These are phyloP conservation scores for Chaetura pelagica DNA, from an alignment of 2,113 vertebrate genomes.

Conservation along the genomic window DNA sequence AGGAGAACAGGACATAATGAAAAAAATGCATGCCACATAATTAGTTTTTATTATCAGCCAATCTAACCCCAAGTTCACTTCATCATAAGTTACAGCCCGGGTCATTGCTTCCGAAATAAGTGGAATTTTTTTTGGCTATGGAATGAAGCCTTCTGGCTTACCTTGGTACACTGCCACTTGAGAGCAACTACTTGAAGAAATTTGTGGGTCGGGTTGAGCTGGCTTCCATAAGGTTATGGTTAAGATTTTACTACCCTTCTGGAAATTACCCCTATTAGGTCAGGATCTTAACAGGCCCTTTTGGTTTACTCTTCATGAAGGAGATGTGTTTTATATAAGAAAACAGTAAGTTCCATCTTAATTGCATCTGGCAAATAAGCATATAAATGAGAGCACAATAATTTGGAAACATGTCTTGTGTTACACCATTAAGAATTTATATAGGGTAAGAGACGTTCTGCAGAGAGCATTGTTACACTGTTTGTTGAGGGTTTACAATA, in stretches of 20 bases:
- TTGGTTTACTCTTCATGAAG: not conserved
- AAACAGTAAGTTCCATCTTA: not conserved
- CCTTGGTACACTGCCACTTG: not conserved
- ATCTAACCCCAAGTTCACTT: not conserved
- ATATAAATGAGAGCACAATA: not conserved
- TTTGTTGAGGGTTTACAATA: not conserved
- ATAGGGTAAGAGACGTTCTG: not conserved
- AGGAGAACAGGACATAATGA: not conserved
- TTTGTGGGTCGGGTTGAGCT: not conserved
- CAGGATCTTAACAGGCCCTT: not conserved
- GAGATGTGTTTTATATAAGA: not conserved
- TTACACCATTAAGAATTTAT: not conserved
- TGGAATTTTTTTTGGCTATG: not conserved
- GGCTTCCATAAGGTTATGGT: not conserved
- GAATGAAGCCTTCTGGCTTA: not conserved
- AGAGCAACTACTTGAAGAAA: not conserved
- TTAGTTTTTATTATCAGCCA: not conserved
- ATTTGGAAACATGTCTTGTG: not conserved
- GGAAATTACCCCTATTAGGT: not conserved
- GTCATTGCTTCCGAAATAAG: not conserved
- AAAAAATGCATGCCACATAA: not conserved
- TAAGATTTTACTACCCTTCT: not conserved
- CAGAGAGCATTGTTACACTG: not conserved
- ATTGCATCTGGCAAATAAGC: not conserved
- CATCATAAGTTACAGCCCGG: not conserved